A percentile compares a stretch with the other conserved stretches of the same genome.
phyloP scores from a whole-genome alignment of 2,797 vertebrate genomes.

The Tarsius wallacei region DNA sequence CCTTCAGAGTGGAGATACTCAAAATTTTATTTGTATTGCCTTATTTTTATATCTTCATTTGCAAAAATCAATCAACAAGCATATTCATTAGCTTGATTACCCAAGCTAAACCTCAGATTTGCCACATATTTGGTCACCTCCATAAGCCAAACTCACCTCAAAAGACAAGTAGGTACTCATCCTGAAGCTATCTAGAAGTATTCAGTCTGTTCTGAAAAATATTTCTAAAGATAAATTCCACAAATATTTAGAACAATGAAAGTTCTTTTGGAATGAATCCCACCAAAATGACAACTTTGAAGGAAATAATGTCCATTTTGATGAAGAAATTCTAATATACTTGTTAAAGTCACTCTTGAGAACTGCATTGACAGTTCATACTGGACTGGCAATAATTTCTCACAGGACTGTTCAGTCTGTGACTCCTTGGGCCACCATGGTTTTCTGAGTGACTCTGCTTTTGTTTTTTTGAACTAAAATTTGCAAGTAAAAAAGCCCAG shows the following conservation, averaged over 20 bases:
- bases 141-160: background rate
- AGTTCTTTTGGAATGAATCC: background rate
- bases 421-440: background rate
- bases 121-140: background rate
- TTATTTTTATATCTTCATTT: too few relatives aligned
- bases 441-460: background rate
- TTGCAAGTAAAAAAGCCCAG: background rate
- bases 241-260: background rate
- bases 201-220: background rate
- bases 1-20: background rate
- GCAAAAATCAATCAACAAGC: background rate
- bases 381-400: background rate
- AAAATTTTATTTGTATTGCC: background rate
- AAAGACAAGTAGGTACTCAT: background rate
- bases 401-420: background rate
- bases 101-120: background rate
- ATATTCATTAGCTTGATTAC: background rate
- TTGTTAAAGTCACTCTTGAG: background rate
- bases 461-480: background rate
- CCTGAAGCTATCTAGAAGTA: background rate
- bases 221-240: background rate
- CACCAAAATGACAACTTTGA: background rate
- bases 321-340: background rate
- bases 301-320: background rate
- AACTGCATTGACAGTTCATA: background rate